Base-by-base conservation (phyloP, 2,113 vertebrate genomes). In the Taxidea taxus region DNA sequence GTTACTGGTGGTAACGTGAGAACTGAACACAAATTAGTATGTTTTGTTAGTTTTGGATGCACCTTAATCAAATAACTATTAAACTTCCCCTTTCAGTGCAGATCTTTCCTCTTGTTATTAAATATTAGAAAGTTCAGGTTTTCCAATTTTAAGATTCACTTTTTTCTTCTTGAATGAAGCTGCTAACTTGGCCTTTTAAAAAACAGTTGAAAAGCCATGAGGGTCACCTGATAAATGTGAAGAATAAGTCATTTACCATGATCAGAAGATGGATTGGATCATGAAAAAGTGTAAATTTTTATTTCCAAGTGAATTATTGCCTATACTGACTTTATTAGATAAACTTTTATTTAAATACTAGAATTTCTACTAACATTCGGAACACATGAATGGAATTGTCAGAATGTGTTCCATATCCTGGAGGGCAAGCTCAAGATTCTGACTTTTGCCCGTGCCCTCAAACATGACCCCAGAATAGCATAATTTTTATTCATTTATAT, bases 111-210 rank as follows among this genome's bases (percentile, higher is more conserved):
- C 12, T 42, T 96, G 54, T 39, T 93, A 94, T 97, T 98, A 84
- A 15, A 9, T 88, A 97, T 98, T 97, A 97, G 98, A 98, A 97
- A 95, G 92, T 54, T 95, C 12, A 94, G 75, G 27, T 95, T 88
- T 51, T 49, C 89, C 95, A 96, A 68, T 78, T 68, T 92, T 94
- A 92, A 94, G 94, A 66, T 62, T 12, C 64, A 96, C 96, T 92
- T 95, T 95, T 94, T 60, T 90, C 74, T 34, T 42, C 97, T 95
- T 91, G 47, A 97, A 97, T 98, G 49, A 96, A 98, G 68, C 66
- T 97, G 49, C 20, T 97, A 97, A 98, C 87, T 97, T 70, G 25
- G 49, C 6, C 91, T 96, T 97, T 78, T 75, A 70, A 97, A 96
- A 96, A 81, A 3, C 44, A 95, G 44, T 10, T 97, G 89, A 91